These are phyloP conservation scores for Drosophila limbata DNA, from an alignment of 2,888 invertebrate genomes.

Conservation along the genomic window DNA sequence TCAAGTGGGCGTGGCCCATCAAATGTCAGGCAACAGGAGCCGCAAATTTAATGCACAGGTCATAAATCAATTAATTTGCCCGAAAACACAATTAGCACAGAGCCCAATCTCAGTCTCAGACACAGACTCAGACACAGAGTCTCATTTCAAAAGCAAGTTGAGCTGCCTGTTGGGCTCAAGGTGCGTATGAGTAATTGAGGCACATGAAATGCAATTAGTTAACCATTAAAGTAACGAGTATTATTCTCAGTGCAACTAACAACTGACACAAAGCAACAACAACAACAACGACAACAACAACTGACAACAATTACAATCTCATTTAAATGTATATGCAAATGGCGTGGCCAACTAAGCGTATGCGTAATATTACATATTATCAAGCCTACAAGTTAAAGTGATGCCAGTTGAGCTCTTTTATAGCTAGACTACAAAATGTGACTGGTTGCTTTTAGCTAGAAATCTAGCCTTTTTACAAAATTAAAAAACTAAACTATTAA, in stretches of 20 bases:
- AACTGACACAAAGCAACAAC: background rate
- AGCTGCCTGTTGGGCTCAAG: constrained; percentile 25
- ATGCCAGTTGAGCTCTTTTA: background rate
- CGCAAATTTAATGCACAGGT: constrained; percentile 40
- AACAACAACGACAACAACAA: constrained; percentile 3
- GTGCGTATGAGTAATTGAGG: constrained; percentile 67
- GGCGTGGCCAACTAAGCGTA: constrained; percentile 27
- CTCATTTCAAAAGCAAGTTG: background rate
- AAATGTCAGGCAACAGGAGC: constrained; percentile 19
- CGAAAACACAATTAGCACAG: constrained; percentile 66
- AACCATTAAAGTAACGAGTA: constrained; percentile 52
- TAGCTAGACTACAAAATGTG: background rate
- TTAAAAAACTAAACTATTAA: background rate
- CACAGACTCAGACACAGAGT: background rate
- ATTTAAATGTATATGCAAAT: constrained; percentile 42
- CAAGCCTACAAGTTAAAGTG: background rate
- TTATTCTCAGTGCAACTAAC: constrained; percentile 12
- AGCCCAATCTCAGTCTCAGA: constrained; percentile 4
- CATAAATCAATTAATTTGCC: constrained; percentile 78
- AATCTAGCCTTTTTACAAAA: background rate
- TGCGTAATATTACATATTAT: constrained; percentile 40
- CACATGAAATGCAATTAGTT: constrained; percentile 61
- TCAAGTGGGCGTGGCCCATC: constrained; percentile 3
- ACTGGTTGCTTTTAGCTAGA: background rate
- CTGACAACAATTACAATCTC: constrained; percentile 41